Evolutionary conservation across 1,140 invertebrate species (phyloP).

Genomic region (Mesaphorura yosii): DNA sequence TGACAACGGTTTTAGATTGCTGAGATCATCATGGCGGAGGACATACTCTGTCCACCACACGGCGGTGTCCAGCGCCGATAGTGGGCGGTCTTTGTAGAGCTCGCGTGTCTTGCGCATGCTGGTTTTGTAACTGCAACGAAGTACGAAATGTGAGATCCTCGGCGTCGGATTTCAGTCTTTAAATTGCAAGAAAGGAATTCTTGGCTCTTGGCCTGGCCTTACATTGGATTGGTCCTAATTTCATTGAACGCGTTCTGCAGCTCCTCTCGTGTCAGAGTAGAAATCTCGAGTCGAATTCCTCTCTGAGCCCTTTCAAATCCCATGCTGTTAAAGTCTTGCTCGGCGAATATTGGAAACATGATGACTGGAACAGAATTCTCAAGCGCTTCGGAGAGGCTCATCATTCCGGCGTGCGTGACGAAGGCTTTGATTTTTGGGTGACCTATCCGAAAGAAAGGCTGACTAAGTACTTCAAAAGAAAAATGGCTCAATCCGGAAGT

Average conservation of each 20-base stretch:
- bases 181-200: background rate
- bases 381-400: constrained; percentile 37
- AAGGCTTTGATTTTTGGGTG: constrained; percentile 42
- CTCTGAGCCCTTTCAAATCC: constrained; percentile 13
- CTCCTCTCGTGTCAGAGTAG: constrained; percentile 2
- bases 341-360: constrained; percentile 35
- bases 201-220: background rate
- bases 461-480: background rate
- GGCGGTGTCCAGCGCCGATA: constrained; percentile 36
- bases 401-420: constrained; percentile 38
- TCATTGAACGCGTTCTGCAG: constrained; percentile 19
- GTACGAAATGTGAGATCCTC: background rate
- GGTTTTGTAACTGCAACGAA: constrained; percentile 2
- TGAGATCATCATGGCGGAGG: constrained; percentile 36
- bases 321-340: constrained; percentile 33
- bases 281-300: constrained; percentile 19
- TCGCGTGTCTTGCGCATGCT: background rate
- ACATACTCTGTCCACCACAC: constrained; percentile 48
- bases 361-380: constrained; percentile 37
- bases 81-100: constrained; percentile 32
- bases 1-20: constrained; percentile 12
- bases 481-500: background rate
- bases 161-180: background rate
- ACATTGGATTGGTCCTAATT: constrained; percentile 8
- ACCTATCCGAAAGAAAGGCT: constrained; percentile 11